These are phyloP conservation scores for Polypterus senegalus DNA, from an alignment of 2,113 vertebrate species.

Conservation along the genomic window DNA sequence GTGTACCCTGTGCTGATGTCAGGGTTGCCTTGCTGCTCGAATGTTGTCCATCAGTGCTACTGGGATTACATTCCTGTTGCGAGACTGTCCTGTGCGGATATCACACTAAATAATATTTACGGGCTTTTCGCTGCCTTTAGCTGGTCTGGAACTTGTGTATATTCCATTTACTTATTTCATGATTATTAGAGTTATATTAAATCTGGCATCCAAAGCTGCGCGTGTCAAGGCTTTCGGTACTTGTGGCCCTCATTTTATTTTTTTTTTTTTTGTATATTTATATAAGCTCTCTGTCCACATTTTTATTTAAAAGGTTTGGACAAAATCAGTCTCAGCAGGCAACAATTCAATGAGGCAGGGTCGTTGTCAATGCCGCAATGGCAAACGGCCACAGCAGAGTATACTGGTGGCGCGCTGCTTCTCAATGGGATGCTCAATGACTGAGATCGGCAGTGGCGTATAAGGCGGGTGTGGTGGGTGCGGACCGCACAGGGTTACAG, in stretches of 20 bases:
- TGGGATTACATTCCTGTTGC: constrained; percentile 1
- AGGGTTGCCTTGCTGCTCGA: not conserved
- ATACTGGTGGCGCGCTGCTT: too few relatives aligned
- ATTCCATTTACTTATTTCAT: not conserved
- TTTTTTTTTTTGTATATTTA: not conserved
- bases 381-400: too few relatives aligned
- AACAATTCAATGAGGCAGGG: too few relatives aligned
- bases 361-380: too few relatives aligned
- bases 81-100: too few relatives aligned
- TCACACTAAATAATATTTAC: not conserved
- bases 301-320: constrained; percentile 11
- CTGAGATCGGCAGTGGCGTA: too few relatives aligned
- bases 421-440: too few relatives aligned
- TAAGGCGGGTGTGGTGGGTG: too few relatives aligned
- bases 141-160: not conserved
- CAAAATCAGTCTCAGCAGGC: fast-evolving
- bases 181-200: not conserved
- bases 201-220: not conserved
- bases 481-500: too few relatives aligned
- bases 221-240: not conserved
- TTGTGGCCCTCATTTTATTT: not conserved
- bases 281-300: constrained; percentile 1
- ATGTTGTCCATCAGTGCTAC: not conserved
- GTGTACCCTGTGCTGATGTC: constrained; percentile 1
- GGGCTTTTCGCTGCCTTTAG: not conserved